A percentile compares a stretch with the other conserved stretches of the same genome.
These are phyloP conservation scores for Pomatostomus ruficeps DNA, from an alignment of 2,113 vertebrate genomes.

Conservation along the genomic window DNA sequence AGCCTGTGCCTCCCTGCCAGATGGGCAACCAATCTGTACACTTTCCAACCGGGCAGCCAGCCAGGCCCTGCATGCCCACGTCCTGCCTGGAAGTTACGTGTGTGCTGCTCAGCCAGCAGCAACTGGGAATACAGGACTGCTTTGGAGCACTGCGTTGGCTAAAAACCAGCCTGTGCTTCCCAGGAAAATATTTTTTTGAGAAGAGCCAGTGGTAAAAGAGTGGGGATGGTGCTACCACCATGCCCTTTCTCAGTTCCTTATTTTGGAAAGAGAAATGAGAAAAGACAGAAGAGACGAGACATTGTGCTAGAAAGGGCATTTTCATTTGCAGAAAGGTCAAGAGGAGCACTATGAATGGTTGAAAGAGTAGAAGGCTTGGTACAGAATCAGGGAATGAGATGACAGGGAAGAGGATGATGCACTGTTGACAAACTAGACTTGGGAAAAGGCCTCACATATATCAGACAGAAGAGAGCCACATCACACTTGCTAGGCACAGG, in stretches of 20 bases:
- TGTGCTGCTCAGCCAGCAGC: not conserved
- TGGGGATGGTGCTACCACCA: not conserved
- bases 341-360: not conserved
- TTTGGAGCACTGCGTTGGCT: not conserved
- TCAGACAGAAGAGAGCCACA: not conserved
- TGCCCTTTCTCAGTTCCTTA: slow-evolving; percentile 6
- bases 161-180: not conserved
- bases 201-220: not conserved
- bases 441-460: not conserved
- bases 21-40: slow-evolving; percentile 36
- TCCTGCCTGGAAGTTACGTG: slow-evolving; percentile 30
- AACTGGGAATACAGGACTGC: not conserved
- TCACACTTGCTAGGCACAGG: not conserved
- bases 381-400: not conserved
- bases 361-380: not conserved
- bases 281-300: not conserved
- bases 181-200: slow-evolving; percentile 38
- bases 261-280: not conserved
- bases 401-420: not conserved
- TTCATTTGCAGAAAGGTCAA: not conserved
- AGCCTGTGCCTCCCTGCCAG: slow-evolving; percentile 21
- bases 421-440: not conserved
- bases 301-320: not conserved
- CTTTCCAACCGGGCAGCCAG: not conserved
- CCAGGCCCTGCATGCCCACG: slow-evolving; percentile 21